Evolutionary conservation across 2,797 vertebrate genomes (phyloP), one percentile per base, ranked within the genome.

Genomic region (Hippoglossus hippoglossus): DNA sequence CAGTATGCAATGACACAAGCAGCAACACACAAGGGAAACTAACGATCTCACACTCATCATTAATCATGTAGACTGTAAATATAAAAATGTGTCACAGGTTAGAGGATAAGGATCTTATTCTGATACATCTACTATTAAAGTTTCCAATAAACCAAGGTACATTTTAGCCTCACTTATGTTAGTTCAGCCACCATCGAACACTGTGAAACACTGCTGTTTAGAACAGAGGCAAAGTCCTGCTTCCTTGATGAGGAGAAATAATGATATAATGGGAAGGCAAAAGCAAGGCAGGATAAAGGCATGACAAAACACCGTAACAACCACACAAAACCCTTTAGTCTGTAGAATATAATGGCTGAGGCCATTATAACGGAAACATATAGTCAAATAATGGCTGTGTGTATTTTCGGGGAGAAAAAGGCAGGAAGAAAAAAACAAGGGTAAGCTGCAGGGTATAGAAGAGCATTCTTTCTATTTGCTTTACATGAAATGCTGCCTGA

Each of bases 321-420:
- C 80, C 74, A 84, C 63, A 71, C 36, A 55, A 64, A 74, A 53
- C 51, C 58, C 85, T 79, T 80, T 55, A 74, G 82, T 70, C 59
- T 31, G 58, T 66, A 81, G 63, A 71, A 80, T 85, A 90, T 90
- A 93, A 91, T 90, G 87, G 80, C 82, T 77, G 75, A 49, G 10
- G 69, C 83, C 88, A 91, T 91, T 90, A 92, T 71, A 80, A 83
- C 55, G 60, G 75, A 76, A 88, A 89, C 68, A 63, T 84, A 82
- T 78, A 75, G 75, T 77, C 58, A 86, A 85, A 86, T 89, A 91
- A 90, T 90, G 81, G 77, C 61, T n/a, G 54, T 80, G 79, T 80
- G 80, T 74, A 68, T 71, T 65, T 52, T 67, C 31, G 15, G 49
- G 63, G 46, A 71, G 60, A 73, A 71, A 75, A 31, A 67, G 3